A percentile compares a stretch with the other conserved stretches of the same genome.
These are phyloP conservation scores for Eulithis prunata DNA, from an alignment of 2,888 invertebrate genomes.

Conservation along the genomic window DNA sequence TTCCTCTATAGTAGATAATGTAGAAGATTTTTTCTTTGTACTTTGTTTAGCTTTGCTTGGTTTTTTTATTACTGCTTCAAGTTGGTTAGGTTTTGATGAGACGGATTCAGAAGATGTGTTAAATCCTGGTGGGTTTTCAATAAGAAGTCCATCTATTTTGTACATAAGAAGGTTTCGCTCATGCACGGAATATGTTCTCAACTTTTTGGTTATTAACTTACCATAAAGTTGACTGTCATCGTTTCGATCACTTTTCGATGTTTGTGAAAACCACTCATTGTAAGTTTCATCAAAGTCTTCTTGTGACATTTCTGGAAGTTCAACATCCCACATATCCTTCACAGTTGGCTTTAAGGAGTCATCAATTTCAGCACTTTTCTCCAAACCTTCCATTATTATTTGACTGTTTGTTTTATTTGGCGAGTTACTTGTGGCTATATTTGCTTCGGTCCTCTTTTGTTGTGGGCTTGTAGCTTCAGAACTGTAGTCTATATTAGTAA, in stretches of 20 bases:
- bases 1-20: not conserved
- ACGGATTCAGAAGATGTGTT: slow-evolving; percentile 6
- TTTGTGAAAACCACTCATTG: slow-evolving; percentile 5
- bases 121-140: slow-evolving; percentile 28
- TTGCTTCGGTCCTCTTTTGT: not conserved
- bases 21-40: slow-evolving; percentile 2
- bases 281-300: slow-evolving; percentile 3
- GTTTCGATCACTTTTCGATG: slow-evolving; percentile 9
- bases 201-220: slow-evolving; percentile 20
- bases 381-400: not conserved
- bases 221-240: slow-evolving; percentile 23
- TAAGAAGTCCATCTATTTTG: slow-evolving; percentile 25
- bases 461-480: slow-evolving; percentile 9
- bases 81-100: slow-evolving; percentile 4
- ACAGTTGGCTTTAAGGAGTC: not conserved
- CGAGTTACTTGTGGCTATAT: not conserved
- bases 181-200: slow-evolving; percentile 23
- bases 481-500: not conserved
- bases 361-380: not conserved
- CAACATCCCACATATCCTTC: not conserved
- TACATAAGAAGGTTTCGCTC: slow-evolving; percentile 24
- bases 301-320: slow-evolving; percentile 3
- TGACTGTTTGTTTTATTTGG: not conserved
- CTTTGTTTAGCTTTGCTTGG: slow-evolving; percentile 3
- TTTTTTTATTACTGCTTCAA: too few species aligned